Evolutionary conservation across 2,113 vertebrate genomes (phyloP).

Genomic region (Pteruthius melanotis): DNA sequence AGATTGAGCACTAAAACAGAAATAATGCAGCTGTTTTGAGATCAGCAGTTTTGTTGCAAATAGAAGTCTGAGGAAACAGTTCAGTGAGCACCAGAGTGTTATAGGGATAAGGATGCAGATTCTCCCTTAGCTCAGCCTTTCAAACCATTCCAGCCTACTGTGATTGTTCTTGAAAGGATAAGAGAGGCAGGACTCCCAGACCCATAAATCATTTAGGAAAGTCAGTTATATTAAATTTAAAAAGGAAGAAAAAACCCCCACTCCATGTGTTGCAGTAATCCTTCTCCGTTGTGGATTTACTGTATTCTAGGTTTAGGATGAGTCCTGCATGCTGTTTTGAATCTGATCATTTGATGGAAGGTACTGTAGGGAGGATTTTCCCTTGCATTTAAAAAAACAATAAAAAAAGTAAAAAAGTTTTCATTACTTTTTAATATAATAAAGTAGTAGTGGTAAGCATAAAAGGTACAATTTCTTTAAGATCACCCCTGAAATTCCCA

Average conservation of each 20-base stretch:
- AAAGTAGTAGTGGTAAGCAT: neutral
- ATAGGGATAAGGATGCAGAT: neutral
- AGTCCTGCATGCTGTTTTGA: neutral
- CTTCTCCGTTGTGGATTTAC: neutral
- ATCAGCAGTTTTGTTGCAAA: constrained; percentile 53
- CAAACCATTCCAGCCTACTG: constrained; percentile 12
- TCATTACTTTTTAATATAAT: neutral
- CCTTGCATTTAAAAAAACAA: neutral
- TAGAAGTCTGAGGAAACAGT: neutral
- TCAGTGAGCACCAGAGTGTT: neutral
- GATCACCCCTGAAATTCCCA: neutral
- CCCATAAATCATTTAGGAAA: constrained; percentile 34
- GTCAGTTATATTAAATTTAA: constrained; percentile 21
- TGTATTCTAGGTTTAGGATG: neutral
- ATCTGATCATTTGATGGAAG: neutral
- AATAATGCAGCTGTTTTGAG: constrained; percentile 45
- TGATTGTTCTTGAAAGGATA: constrained; percentile 37
- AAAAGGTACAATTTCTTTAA: neutral
- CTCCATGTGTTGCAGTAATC: neutral
- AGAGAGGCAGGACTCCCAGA: neutral
- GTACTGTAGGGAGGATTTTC: neutral
- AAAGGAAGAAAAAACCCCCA: neutral
- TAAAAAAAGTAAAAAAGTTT: no score
- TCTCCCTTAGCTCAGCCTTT: constrained; percentile 41
- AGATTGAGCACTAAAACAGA: constrained; percentile 49